phyloP scores from a whole-genome alignment of 2,113 vertebrate genomes.

The Gobiocypris rarus region DNA sequence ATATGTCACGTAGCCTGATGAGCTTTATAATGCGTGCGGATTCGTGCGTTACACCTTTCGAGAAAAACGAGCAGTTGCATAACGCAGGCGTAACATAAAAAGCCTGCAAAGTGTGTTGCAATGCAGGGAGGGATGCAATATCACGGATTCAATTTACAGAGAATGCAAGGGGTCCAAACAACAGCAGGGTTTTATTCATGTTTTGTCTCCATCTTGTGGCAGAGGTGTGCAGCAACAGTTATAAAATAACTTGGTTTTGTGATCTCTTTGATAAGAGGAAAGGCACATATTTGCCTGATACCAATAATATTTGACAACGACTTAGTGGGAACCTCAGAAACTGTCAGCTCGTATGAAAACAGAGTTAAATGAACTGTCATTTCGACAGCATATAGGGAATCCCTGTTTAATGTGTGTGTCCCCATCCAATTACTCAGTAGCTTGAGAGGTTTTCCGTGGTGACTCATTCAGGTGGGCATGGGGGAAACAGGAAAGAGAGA shows the following conservation, averaged over 20 bases:
- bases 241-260: not conserved
- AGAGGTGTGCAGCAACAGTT: not conserved
- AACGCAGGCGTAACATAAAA: not conserved
- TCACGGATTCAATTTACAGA: not conserved
- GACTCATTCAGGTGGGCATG: slow-evolving; percentile 53
- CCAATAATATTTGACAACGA: not conserved
- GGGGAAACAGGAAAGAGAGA: slow-evolving; percentile 13
- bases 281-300: not conserved
- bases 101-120: not conserved
- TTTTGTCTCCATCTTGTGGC: slow-evolving; percentile 54
- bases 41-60: no score
- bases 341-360: not conserved
- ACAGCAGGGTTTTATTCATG: not conserved
- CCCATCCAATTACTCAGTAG: slow-evolving; percentile 36
- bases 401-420: slow-evolving; percentile 46
- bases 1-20: not conserved
- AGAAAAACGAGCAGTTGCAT: not conserved
- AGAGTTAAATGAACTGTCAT: not conserved
- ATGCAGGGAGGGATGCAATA: slow-evolving; percentile 1
- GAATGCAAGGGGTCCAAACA: not conserved
- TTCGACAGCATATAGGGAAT: slow-evolving; percentile 13
- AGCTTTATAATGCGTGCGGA: not conserved
- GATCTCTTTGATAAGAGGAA: slow-evolving; percentile 3
- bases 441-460: slow-evolving; percentile 50
- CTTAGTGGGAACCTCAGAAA: not conserved